Percentiles rank a stretch among this genome's conserved stretches.
Conservation (phyloP, 2,113 vertebrate genomes). For the Mormyrus iriodes region DNA sequence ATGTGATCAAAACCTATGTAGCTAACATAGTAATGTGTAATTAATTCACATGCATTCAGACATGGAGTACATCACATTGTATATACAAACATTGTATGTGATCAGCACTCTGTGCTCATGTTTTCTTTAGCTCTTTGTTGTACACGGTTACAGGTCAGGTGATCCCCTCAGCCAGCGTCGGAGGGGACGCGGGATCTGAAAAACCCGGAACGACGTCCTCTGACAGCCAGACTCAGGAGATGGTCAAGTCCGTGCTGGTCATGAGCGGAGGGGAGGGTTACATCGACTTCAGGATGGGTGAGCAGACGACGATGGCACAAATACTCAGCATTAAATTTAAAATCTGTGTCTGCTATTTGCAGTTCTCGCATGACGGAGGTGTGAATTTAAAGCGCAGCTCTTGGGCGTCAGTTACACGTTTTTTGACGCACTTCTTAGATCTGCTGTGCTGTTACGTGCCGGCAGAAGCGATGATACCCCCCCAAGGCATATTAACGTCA, state of each 20-base stretch:
- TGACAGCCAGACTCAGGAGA: constrained; percentile 63
- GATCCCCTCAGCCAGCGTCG: constrained; percentile 56
- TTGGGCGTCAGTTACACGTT: neutral
- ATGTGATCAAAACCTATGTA: neutral
- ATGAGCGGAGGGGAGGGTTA: constrained; percentile 98
- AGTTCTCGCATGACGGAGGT: neutral
- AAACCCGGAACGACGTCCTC: constrained; percentile 49
- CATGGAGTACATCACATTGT: neutral
- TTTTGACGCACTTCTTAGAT: neutral
- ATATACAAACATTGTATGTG: neutral
- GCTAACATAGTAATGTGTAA: neutral
- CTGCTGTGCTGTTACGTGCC: neutral
- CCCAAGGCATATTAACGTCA: neutral
- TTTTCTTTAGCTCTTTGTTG: neutral
- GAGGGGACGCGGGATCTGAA: constrained; percentile 60
- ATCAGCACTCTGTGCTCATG: no score
- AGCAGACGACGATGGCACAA: constrained; percentile 38
- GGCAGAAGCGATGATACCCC: neutral
- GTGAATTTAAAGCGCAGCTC: neutral
- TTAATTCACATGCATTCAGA: neutral
- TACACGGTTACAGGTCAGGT: constrained; percentile 70
- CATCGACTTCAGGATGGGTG: constrained; percentile 98
- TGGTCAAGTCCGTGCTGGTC: constrained; percentile 78
- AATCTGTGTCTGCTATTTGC: neutral
- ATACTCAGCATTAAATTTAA: neutral